Percentiles rank a stretch among this genome's conserved stretches.
Conservation (phyloP, 2,113 vertebrate genomes). For the Excalfactoria chinensis region DNA sequence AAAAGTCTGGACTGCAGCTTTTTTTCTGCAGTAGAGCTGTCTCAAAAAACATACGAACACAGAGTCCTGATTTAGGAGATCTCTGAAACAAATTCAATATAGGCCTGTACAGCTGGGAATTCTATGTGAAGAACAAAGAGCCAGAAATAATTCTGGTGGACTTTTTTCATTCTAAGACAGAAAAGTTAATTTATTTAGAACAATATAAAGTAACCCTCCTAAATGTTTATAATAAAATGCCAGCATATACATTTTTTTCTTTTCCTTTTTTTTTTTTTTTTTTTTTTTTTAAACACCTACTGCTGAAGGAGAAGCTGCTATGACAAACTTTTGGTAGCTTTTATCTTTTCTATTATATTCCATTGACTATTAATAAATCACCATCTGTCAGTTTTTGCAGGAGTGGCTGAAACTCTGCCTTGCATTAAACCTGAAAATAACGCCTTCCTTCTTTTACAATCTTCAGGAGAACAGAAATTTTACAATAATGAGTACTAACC, state of each 20-base stretch:
- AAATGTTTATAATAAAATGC: not conserved
- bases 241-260: not conserved
- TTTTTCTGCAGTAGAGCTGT: not conserved
- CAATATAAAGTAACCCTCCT: not conserved
- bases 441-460: not conserved
- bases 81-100: not conserved
- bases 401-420: conserved; percentile 11
- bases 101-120: not conserved
- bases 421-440: conserved; percentile 41
- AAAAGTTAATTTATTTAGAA: not conserved
- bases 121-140: not conserved
- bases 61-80: not conserved
- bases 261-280: conserved; percentile 24
- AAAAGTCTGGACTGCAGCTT: rapidly evolving
- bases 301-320: conserved; percentile 8
- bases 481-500: not conserved
- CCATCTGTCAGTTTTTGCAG: not conserved
- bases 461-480: not conserved
- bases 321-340: conserved; percentile 10
- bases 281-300: not conserved
- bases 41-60: not conserved
- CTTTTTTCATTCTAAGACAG: not conserved
- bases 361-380: conserved; percentile 57
- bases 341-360: conserved; percentile 30
- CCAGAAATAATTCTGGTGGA: not conserved